phyloP scores from a whole-genome alignment of 2,113 vertebrate genomes.

The Procavia capensis region DNA sequence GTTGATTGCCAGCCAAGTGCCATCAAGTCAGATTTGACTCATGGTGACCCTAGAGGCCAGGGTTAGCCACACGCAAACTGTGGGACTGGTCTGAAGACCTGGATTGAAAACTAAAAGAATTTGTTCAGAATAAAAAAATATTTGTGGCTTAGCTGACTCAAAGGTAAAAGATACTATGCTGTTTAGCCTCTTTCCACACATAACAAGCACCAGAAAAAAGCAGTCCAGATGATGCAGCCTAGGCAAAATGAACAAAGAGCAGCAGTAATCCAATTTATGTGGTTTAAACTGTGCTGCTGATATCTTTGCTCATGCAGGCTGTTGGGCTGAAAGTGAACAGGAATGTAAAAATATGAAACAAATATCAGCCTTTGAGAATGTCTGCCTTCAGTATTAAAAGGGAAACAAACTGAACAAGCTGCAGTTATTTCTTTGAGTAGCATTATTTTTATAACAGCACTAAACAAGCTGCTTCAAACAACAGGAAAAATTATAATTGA shows the following conservation, averaged over 20 bases:
- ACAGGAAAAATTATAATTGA: slow-evolving; percentile 34
- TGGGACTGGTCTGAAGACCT: slow-evolving; percentile 58
- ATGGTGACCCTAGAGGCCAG: too few species aligned
- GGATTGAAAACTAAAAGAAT: slow-evolving; percentile 63
- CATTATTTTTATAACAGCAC: slow-evolving; percentile 64
- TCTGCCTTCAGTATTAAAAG: slow-evolving; percentile 57
- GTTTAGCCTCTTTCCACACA: slow-evolving; percentile 64
- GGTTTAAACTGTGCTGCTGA: slow-evolving; percentile 23
- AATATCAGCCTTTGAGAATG: background rate
- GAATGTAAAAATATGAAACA: slow-evolving; percentile 34
- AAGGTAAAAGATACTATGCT: slow-evolving; percentile 50
- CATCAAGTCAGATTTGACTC: too few species aligned
- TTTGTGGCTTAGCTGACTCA: slow-evolving; percentile 65
- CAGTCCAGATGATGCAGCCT: slow-evolving; percentile 63
- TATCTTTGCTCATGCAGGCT: slow-evolving; percentile 19
- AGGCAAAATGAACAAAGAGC: slow-evolving; percentile 61
- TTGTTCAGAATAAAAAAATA: slow-evolving; percentile 72
- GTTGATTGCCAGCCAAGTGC: too few species aligned
- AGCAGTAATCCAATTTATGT: slow-evolving; percentile 50
- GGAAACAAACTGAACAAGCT: slow-evolving; percentile 52
- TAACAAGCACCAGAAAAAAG: slow-evolving; percentile 74
- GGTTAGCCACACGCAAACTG: slow-evolving; percentile 25
- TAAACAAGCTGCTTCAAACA: slow-evolving; percentile 69
- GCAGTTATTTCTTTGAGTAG: slow-evolving; percentile 50
- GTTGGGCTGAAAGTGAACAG: slow-evolving; percentile 62